These are phyloP conservation scores for Cryptus armator DNA, from an alignment of 2,888 invertebrate species.

Conservation along the genomic window DNA sequence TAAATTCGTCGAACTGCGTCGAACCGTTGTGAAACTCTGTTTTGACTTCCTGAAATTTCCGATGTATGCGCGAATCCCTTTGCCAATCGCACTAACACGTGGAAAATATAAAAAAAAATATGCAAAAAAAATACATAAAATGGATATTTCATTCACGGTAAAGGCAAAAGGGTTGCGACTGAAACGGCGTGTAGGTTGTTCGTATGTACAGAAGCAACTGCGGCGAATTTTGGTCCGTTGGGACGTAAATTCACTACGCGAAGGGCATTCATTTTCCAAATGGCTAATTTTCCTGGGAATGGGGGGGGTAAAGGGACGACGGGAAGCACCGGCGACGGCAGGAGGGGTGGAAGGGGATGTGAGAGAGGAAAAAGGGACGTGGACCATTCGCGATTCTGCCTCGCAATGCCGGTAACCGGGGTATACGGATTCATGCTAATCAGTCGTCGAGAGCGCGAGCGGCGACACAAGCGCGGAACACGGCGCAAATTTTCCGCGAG, in stretches of 20 bases:
- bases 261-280: conserved; percentile 68
- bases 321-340: conserved; percentile 23
- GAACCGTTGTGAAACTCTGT: no score
- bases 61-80: not conserved
- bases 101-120: not conserved
- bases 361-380: conserved; percentile 4
- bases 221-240: conserved; percentile 51
- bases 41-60: no score
- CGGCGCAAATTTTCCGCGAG: conserved; percentile 65
- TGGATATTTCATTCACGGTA: not conserved
- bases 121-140: not conserved
- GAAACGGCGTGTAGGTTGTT: not conserved
- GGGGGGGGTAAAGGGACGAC: conserved; percentile 40
- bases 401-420: conserved; percentile 3
- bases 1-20: no score
- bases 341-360: not conserved
- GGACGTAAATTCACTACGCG: conserved; percentile 64
- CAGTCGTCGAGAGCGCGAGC: conserved; percentile 55
- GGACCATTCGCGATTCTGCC: conserved; percentile 33
- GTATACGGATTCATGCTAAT: conserved; percentile 63
- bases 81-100: not conserved
- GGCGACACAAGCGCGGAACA: conserved; percentile 51
- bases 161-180: not conserved
- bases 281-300: conserved; percentile 66
- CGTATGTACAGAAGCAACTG: not conserved